Conservation (phyloP, 1,140 invertebrate species). For the Tetragnatha versicolor region DNA sequence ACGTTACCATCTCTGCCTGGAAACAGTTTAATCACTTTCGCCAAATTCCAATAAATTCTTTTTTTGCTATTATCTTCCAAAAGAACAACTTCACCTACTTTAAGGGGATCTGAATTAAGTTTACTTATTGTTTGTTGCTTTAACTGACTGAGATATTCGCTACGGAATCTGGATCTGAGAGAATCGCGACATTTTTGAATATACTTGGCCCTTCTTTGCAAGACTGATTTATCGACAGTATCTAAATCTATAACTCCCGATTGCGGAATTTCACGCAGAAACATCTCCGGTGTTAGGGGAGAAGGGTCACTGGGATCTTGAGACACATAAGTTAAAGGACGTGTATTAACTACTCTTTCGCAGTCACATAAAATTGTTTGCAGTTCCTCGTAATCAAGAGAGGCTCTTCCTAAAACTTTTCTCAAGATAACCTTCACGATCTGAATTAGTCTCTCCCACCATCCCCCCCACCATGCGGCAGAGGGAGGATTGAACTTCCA, state of each 20-base stretch:
- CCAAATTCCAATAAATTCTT: background rate
- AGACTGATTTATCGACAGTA: background rate
- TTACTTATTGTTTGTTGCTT: background rate
- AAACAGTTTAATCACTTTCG: background rate
- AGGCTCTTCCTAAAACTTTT: background rate
- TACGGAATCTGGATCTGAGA: background rate
- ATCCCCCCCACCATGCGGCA: background rate
- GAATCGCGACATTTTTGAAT: background rate
- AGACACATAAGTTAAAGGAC: conserved; percentile 48
- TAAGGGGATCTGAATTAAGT: background rate
- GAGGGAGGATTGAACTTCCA: background rate
- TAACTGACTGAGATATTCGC: conserved; percentile 2
- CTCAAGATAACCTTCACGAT: conserved; percentile 9
- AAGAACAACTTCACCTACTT: background rate
- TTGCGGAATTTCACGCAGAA: background rate
- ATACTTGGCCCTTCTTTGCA: background rate
- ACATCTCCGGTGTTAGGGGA: background rate
- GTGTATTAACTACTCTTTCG: conserved; percentile 50
- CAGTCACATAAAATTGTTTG: conserved; percentile 46
- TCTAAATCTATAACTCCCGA: conserved; percentile 1
- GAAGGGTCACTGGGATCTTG: conserved; percentile 36
- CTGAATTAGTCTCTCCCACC: background rate
- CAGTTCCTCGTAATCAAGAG: conserved; percentile 44
- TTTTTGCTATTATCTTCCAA: background rate
- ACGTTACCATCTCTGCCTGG: background rate